These are phyloP conservation scores for Trachurus trachurus DNA, from an alignment of 2,797 vertebrate genomes.

Conservation along the genomic window DNA sequence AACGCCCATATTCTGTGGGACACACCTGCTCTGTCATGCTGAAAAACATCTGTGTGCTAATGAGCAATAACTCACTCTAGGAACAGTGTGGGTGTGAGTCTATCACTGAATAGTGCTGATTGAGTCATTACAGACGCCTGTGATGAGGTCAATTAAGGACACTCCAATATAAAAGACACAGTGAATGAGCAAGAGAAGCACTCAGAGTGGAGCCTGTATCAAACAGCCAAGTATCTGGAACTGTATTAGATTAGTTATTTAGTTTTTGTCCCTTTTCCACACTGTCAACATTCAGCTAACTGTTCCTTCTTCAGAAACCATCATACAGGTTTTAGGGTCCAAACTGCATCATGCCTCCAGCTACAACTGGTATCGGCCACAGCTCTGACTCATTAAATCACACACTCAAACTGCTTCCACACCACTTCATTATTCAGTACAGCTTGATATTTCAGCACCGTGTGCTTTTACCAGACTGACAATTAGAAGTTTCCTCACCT, in stretches of 20 bases:
- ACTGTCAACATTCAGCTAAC: background rate
- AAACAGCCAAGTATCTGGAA: too few species aligned
- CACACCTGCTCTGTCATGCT: conserved; percentile 64
- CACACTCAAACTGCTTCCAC: background rate
- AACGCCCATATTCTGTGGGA: conserved; percentile 38
- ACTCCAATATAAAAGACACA: background rate
- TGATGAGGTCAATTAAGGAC: conserved; percentile 19
- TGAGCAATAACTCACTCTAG: conserved; percentile 46
- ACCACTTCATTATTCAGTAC: background rate
- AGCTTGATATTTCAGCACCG: background rate
- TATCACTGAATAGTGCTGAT: conserved; percentile 22
- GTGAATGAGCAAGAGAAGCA: background rate
- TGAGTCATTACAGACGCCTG: conserved; percentile 18
- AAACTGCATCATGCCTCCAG: background rate
- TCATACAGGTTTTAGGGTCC: too few species aligned
- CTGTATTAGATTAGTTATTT: too few species aligned
- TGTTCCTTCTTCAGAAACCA: too few species aligned
- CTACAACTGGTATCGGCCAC: background rate
- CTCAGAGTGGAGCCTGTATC: background rate
- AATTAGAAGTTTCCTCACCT: background rate
- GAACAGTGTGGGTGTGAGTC: conserved; percentile 50
- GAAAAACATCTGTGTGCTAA: conserved; percentile 48
- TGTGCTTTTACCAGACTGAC: background rate
- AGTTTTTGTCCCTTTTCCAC: background rate
- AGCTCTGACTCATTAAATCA: background rate